Evolutionary conservation across 2,113 vertebrate genomes (phyloP).

Genomic region (Bubo blakistoni): DNA sequence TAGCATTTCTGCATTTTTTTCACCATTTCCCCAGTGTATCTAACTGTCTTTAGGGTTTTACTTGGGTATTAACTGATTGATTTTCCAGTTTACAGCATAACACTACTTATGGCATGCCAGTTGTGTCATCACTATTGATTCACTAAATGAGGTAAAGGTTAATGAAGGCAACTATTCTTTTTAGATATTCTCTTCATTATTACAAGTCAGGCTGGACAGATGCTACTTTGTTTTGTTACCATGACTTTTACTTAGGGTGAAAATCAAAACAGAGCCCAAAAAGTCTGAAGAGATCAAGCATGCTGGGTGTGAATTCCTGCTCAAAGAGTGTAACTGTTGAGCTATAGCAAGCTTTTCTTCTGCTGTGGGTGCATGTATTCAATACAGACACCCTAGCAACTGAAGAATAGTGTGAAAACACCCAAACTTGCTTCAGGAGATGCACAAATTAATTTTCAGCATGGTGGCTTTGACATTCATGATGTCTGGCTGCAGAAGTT

Average conservation of each 20-base stretch:
- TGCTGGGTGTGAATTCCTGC: not conserved
- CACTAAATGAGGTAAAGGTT: not conserved
- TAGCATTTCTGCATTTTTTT: not conserved
- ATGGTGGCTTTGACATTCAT: not conserved
- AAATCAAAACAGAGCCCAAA: not conserved
- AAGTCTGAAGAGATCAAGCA: not conserved
- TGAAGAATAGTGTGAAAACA: not conserved
- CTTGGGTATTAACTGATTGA: not conserved
- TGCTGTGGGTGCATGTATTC: not conserved
- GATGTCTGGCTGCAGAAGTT: not conserved
- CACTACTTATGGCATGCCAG: not conserved
- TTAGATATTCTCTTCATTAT: not conserved
- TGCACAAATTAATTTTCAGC: not conserved
- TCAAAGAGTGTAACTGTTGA: not conserved
- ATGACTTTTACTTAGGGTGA: not conserved
- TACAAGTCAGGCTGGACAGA: not conserved
- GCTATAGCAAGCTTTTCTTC: not conserved
- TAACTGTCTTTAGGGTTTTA: not conserved
- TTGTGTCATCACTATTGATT: not conserved
- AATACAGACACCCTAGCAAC: not conserved
- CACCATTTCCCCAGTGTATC: not conserved
- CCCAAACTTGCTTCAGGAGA: not conserved
- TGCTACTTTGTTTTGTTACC: not conserved
- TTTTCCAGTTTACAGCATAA: not conserved
- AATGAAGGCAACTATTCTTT: not conserved